Evolutionary conservation across 2,888 invertebrate species (phyloP), one percentile per base, ranked within the genome.

Genomic region (Ochlodes sylvanus): DNA sequence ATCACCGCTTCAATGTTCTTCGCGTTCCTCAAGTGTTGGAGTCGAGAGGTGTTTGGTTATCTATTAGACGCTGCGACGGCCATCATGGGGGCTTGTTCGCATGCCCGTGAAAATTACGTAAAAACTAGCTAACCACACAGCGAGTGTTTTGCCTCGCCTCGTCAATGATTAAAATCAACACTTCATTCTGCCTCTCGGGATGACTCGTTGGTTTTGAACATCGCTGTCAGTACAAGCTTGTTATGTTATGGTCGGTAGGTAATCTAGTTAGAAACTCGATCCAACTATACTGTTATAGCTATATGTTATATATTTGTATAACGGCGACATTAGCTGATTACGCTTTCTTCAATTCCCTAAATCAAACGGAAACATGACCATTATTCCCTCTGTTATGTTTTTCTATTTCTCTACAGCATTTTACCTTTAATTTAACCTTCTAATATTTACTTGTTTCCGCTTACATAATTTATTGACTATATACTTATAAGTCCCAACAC

Each of bases 121-220:
- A 65, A 57, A 65, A 57, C 64, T 47, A 38, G 15, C 63, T 56
- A 47, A 64, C 55, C 32, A 44, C 57, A 65, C 64, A 41, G 2
- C 50, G 52, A 52, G 57, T 65, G 64, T 65, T 57, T 65, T 50
- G 34, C 47, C 57, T 41, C 52, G 10, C 57, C 50, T 7, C 15
- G 56, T 21, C n/a, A 65, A 65, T 65, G n/a, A 47, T 50, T 57
- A 21, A 57, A 65, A 57, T 65, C 56, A 65, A 65, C 50, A 54
- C n/a, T 55, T 42, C 15, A 2, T 27, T 60, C 27, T 19, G 42
- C 41, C 1, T 41, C 21, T 27, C 21, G 27, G 14, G 14, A 42
- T 64, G 63, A 56, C 63, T 64, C 56, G 34, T 56, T 63, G 15
- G 7, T 55, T 42, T 55, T 42, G 15, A 19, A 62, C 44, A 63